Evolutionary conservation across 2,888 invertebrate genomes (phyloP), one percentile per base, ranked within the genome.

Genomic region (Apodemia zela): DNA sequence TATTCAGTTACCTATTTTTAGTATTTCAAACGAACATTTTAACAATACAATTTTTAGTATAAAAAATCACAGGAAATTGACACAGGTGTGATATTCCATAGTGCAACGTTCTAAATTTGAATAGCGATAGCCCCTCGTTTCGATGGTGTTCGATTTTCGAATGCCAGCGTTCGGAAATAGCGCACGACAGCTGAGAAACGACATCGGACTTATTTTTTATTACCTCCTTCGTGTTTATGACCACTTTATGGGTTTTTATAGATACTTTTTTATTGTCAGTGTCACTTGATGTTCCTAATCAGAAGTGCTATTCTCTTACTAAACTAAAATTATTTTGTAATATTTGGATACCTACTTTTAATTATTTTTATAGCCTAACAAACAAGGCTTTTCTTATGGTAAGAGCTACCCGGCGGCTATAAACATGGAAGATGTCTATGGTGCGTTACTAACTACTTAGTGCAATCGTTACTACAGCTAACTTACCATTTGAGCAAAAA

Each of bases 201-300:
- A 86, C 88, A 84, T 84, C 82, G 82, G 79, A 80, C 70, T 76
- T 76, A 79, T 86, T 90, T 89, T 90, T 91, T 90, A 89, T 88
- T 87, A 81, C 89, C 84, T 84, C 85, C 87, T 81, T 84, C 85
- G 83, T 88, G 89, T 90, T 91, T 90, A 90, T 87, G 88, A 89
- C 83, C 89, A 86, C 89, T 90, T 89, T 89, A 89, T 87, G 84
- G 85, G 87, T 84, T 88, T 85, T 86, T 87, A 87, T 89, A 89
- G 87, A 87, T 89, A 87, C 76, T 85, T 87, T 87, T 88, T 73
- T 80, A 83, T 81, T 85, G 83, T 82, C 85, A 82, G 83, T 84
- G 82, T 87, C 87, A 84, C 51, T 51, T 21, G 51, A 21, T 51
- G 51, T 51, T 21, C 21, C 51, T 51, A 21, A 51, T 51, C 51